phyloP scores from a whole-genome alignment of 2,888 invertebrate genomes.

The Gryllus longicercus region DNA sequence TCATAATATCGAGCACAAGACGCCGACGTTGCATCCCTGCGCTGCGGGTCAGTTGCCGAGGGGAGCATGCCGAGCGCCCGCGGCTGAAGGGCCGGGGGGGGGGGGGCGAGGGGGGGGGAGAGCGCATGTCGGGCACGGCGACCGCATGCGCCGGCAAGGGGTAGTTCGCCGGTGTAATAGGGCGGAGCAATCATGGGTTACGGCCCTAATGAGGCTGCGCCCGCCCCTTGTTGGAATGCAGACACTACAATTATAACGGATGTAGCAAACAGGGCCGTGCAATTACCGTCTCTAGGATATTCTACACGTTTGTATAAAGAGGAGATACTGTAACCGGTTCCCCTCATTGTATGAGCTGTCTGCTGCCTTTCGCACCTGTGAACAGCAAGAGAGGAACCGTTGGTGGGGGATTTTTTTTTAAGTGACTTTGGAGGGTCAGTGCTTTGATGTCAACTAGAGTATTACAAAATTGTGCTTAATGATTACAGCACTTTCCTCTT shows the following conservation, averaged over 20 bases:
- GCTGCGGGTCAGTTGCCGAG: neutral
- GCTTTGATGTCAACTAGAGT: too few species aligned
- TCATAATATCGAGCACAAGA: too few species aligned
- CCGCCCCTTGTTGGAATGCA: neutral
- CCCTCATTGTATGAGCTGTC: too few species aligned
- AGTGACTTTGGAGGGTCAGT: too few species aligned
- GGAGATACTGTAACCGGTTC: too few species aligned
- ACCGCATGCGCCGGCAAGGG: neutral
- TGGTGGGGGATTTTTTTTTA: too few species aligned
- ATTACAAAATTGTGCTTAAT: too few species aligned
- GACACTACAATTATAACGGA: constrained; percentile 17
- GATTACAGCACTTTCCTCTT: too few species aligned
- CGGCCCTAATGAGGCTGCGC: neutral
- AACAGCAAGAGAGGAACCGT: too few species aligned
- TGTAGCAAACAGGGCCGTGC: neutral
- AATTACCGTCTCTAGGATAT: neutral
- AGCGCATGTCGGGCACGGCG: neutral
- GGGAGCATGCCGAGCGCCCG: neutral
- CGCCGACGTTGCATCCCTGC: too few species aligned
- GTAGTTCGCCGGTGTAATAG: neutral
- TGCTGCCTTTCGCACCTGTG: too few species aligned
- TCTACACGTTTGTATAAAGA: too few species aligned
- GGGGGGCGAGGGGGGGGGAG: neutral
- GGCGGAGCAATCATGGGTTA: neutral
- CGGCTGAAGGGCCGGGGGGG: neutral